Conservation (phyloP, 2,888 invertebrate species). For the Colostygia pectinataria region DNA sequence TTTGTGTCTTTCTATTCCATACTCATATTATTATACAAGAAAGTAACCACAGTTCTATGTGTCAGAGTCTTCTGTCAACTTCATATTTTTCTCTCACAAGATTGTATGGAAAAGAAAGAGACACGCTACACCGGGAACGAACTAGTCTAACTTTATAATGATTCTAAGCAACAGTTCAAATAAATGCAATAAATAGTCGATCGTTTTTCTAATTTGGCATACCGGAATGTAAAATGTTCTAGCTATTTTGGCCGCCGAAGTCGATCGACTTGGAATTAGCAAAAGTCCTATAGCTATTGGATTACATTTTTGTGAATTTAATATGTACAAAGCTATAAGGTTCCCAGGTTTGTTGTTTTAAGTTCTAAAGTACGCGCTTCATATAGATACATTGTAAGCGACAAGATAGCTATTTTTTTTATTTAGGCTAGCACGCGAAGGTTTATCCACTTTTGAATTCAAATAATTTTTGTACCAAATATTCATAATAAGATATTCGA, state of each 20-base stretch:
- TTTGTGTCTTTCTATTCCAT: no score
- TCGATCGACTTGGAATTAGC: constrained; percentile 24
- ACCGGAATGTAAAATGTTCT: constrained; percentile 71
- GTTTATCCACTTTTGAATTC: no score
- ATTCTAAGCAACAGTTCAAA: constrained; percentile 21
- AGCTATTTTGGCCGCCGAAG: constrained; percentile 55
- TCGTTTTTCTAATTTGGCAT: constrained; percentile 71
- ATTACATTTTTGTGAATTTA: constrained; percentile 4
- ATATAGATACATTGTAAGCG: no score
- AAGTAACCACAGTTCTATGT: not conserved
- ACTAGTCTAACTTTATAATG: not conserved
- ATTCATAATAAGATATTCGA: no score
- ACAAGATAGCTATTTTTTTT: no score
- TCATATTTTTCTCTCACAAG: not conserved
- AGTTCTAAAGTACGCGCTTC: not conserved
- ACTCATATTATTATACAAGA: no score
- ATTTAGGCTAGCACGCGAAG: no score
- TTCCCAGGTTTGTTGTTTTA: constrained; percentile 9
- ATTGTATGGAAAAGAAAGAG: not conserved
- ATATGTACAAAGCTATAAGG: constrained; percentile 1
- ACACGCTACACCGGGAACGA: not conserved
- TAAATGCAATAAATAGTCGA: constrained; percentile 55
- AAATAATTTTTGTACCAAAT: no score
- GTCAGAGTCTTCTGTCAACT: not conserved
- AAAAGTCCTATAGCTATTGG: constrained; percentile 16